Base-by-base conservation (phyloP, 2,888 invertebrate species). In the Cataglyphis rosenhaueri region DNA sequence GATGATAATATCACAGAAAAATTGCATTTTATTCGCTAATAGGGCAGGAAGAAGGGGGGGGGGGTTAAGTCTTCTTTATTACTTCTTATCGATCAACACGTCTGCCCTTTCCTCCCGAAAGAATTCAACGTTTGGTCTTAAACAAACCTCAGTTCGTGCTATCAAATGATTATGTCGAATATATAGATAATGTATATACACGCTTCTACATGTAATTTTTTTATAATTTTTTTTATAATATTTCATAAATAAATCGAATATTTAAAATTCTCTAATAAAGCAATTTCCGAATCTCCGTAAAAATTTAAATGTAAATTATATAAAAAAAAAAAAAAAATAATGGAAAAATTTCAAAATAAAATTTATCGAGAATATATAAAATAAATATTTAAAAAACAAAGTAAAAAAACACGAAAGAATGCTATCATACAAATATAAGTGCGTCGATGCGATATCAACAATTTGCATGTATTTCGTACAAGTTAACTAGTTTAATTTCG, bases 1-100 rank as follows among this genome's bases (percentile, higher is more conserved):
- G 89, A 76, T 86, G 87, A 90, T 91, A 91, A 92, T 90, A 90
- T 90, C 87, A 82, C 78, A 88, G 90, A 92, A 91, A 92, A 92
- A 92, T 92, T 91, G 89, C 90, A 88, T 91, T 91, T 91, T 87
- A 88, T 88, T 88, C 86, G 64, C 64, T 32, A 74, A 71, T 38
- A 38, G 38, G 12, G 38, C 44, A 12, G 5, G 21, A 0, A 1
- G 0, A 1, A n/a, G 21, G 21, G 21, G 21, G n/a, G 1, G 18
- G 15, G 29, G 29, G 70, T 48, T 65, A 62, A 65, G 71, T 79
- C 68, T 84, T 64, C 57, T 41, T 82, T 84, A 86, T 84, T 84
- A 84, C 76, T 38, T 79, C 75, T 81, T 82, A 86, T 86, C 84
- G 82, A 86, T 82, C 75, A 76, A 78, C 52, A 18, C 32, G 62